Base-by-base conservation (phyloP, 2,888 invertebrate species). In the Drosophila bunnanda region DNA sequence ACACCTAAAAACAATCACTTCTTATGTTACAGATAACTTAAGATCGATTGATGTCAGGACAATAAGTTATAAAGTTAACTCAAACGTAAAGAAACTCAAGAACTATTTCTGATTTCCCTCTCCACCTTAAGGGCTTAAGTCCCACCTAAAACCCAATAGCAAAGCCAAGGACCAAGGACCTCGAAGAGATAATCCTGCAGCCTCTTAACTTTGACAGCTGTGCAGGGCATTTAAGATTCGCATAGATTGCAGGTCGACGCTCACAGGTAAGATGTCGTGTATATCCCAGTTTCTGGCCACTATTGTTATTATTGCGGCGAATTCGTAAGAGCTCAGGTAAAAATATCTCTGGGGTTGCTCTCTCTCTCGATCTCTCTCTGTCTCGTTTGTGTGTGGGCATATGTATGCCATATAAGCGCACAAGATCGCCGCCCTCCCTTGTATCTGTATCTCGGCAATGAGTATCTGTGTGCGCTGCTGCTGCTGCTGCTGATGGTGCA, bases 391-490 rank as follows among this genome's bases (percentile, higher is more conserved):
- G 69, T 50, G 78, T 68, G 79, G 56, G 59, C 55, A 85, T 50
- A 68, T 76, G 82, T 75, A 50, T 77, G 81, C 85, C 89, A 80
- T 85, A 89, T 85, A 85, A 84, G 85, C 85, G 75, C 79, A 78
- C 76, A 85, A 84, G 80, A 84, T 78, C 75, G 75, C 83, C 75
- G 76, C 70, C 57, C 59, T 64, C 54, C 69, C 71, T 28, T 28
- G 59, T 34, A 36, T 46, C 39, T 55, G 70, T 56, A 46, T 44
- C 60, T 52, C 6, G 2, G 4, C 13, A 9, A 50, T 15, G 15
- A 48, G 50, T 52, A 20, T 32, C 17, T 58, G 30, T 62, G 28
- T 46, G 10, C 2, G 10, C 9, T 38, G 39, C 41, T 20, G 56
- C 32, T 25, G 5, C 41, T 20, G 56, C 32, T 32, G 5, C 41